Evolutionary conservation across 2,113 vertebrate species (phyloP).

Genomic region (Romanogobio albipinnatus): DNA sequence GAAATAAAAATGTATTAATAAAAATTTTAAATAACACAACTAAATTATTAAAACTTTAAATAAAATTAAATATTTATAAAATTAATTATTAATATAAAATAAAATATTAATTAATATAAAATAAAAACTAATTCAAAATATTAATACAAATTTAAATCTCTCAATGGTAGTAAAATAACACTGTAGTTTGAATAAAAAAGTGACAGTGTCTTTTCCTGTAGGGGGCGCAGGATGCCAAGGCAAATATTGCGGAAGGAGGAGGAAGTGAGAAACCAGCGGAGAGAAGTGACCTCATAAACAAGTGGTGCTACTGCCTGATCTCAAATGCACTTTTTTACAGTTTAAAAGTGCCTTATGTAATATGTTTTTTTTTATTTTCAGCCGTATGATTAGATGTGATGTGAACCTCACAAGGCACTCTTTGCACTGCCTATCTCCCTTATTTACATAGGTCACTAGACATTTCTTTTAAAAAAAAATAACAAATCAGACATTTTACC

Average conservation of each 20-base stretch:
- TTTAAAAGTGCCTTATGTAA: slow-evolving; percentile 15
- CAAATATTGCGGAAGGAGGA: slow-evolving; percentile 89
- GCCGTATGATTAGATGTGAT: slow-evolving; percentile 19
- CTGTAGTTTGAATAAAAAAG: background rate
- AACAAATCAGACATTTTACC: background rate
- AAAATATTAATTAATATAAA: background rate
- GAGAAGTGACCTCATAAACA: slow-evolving; percentile 88
- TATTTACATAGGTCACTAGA: background rate
- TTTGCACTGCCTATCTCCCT: slow-evolving; percentile 38
- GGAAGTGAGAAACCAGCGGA: slow-evolving; percentile 83
- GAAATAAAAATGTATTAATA: background rate
- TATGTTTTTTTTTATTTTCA: background rate
- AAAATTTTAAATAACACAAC: background rate
- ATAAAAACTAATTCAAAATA: background rate
- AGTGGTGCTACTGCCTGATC: slow-evolving; percentile 95
- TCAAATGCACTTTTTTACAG: slow-evolving; percentile 81
- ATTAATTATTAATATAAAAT: too few species aligned
- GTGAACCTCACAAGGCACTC: slow-evolving; percentile 15
- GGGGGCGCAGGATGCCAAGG: slow-evolving; percentile 83
- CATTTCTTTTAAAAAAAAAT: background rate
- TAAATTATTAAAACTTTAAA: too few species aligned
- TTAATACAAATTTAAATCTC: background rate
- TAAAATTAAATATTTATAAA: too few species aligned
- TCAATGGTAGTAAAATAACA: background rate
- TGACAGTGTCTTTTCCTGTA: slow-evolving; percentile 57